Evolutionary conservation across 2,888 invertebrate genomes (phyloP), one percentile per base, ranked within the genome.

Genomic region (Pterobdella sp.): DNA sequence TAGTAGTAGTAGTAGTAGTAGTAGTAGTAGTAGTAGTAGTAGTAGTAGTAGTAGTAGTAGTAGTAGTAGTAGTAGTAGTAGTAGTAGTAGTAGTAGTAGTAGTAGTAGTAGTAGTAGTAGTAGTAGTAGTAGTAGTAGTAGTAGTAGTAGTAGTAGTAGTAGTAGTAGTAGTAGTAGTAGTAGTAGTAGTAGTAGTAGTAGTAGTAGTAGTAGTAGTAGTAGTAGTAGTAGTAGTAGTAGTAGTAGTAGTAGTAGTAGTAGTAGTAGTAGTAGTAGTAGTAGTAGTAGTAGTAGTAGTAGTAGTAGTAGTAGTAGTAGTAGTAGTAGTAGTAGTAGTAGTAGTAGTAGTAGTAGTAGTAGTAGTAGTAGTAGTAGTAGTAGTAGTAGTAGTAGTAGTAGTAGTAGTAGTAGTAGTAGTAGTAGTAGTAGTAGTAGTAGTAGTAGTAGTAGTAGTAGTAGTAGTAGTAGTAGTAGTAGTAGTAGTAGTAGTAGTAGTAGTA

Each of bases 311-410:
- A 70, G 68, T 70, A 73, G 73, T 73, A 72, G 73, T 74, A 74
- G 74, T 74, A 74, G 66, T 74, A 73, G 74, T 74, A 74, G 74
- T 74, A 66, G 72, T 66, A 74, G 74, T 74, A 74, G 73, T 72
- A 74, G 74, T 74, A 74, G 74, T 73, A 65, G 74, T 74, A 73
- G 72, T 73, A 74, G 74, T 74, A 74, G 68, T 73, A 74, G 73
- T 74, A 68, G 73, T 68, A 74, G 73, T 68, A 74, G 74, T 74
- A 74, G 73, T 52, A 69, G 74, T 74, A 68, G 73, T 73, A 74
- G 68, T 67, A 68, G 52, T 73, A 74, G 74, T 68, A 74, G 74
- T 68, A 74, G 68, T 49, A 74, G 73, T 52, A 74, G 73, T 67
- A 74, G 73, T 67, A 67, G 67, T 74, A 74, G 74, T 74, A 74